A percentile compares a stretch with the other conserved stretches of the same genome.
These are phyloP conservation scores for Drosophila mojavensis DNA, from an alignment of 1,140 invertebrate species.

Conservation along the genomic window DNA sequence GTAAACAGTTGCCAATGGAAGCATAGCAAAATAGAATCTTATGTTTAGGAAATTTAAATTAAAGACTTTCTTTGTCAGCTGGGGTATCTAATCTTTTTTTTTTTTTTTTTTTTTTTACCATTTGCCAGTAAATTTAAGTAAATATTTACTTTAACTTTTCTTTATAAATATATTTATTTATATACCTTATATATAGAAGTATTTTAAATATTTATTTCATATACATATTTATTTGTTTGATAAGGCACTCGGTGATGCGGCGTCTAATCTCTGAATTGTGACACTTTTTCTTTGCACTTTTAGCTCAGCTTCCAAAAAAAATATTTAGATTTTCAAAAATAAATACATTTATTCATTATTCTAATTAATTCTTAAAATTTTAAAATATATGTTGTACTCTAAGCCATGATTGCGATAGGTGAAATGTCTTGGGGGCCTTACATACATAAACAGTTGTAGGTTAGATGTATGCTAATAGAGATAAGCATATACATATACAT, in stretches of 20 bases:
- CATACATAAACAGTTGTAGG: neutral
- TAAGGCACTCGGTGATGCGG: neutral
- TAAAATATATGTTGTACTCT: neutral
- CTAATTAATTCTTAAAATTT: neutral
- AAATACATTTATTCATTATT: too few species aligned
- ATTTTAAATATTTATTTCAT: neutral
- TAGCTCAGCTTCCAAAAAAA: neutral
- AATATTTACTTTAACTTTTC: neutral
- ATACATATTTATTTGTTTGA: conserved; percentile 5
- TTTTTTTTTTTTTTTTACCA: neutral
- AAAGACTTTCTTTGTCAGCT: too few species aligned
- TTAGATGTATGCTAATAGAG: conserved; percentile 2
- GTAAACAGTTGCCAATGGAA: neutral
- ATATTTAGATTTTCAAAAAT: neutral
- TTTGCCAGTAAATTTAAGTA: neutral
- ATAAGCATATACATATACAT: conserved; percentile 20
- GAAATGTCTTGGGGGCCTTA: conserved; percentile 18
- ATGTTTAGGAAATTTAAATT: too few species aligned
- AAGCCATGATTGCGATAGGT: conserved; percentile 11
- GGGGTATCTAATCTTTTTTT: neutral
- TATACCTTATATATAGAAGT: too few species aligned
- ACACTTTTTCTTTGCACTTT: neutral
- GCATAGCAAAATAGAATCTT: too few species aligned
- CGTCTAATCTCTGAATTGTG: neutral
- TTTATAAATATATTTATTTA: neutral